These are phyloP conservation scores for Xanthorhoe designata DNA, from an alignment of 2,888 invertebrate genomes.

Conservation along the genomic window DNA sequence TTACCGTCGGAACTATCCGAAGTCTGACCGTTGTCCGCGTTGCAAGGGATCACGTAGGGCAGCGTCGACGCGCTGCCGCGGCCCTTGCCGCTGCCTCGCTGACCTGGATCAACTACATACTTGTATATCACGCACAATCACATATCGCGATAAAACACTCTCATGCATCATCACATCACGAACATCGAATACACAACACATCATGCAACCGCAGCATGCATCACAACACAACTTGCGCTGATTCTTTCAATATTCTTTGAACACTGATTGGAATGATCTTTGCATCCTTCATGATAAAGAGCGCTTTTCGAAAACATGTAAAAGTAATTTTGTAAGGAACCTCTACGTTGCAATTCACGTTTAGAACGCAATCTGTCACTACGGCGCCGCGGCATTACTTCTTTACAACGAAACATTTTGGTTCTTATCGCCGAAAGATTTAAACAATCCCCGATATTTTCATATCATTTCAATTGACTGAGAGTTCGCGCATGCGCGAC, in stretches of 20 bases:
- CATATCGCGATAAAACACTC: conserved; percentile 3
- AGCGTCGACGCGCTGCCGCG: conserved; percentile 73
- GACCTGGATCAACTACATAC: conserved; percentile 56
- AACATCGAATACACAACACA: not conserved
- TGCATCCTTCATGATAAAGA: not conserved
- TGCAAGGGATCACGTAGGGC: conserved; percentile 81
- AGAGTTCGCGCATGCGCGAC: conserved; percentile 13
- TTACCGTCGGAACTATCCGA: conserved; percentile 79
- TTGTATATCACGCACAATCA: conserved; percentile 11
- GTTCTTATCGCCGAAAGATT: not conserved
- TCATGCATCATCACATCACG: conserved; percentile 1
- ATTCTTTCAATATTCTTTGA: not conserved
- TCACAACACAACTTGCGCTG: not conserved
- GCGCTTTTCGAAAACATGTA: not conserved
- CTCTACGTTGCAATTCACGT: not conserved
- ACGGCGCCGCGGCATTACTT: not conserved
- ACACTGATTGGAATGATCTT: not conserved
- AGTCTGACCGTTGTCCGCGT: conserved; percentile 74
- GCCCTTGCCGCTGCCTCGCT: conserved; percentile 77
- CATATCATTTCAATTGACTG: conserved; percentile 6
- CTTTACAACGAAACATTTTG: not conserved
- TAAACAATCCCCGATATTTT: not conserved
- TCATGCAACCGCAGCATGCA: not conserved
- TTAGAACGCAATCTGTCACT: not conserved
- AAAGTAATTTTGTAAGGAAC: not conserved